A percentile compares a stretch with the other conserved stretches of the same genome.
Evolutionary conservation across 2,888 invertebrate genomes (phyloP).

Genomic region (Parelbella ahira): DNA sequence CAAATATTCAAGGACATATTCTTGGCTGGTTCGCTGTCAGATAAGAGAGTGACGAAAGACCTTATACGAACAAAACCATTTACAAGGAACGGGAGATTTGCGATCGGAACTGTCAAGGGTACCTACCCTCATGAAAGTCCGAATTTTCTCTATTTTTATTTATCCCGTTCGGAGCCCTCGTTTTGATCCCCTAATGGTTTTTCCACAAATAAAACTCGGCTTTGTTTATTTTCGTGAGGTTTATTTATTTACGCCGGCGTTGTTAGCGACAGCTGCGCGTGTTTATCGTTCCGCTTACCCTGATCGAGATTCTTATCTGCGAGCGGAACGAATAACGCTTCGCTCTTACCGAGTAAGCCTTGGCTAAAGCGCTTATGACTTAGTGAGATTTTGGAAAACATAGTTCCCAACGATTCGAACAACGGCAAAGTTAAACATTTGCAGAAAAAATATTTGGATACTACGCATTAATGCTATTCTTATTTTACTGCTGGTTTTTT

Average conservation of each 20-base stretch:
- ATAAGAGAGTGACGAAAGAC: constrained; percentile 1
- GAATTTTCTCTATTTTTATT: constrained; percentile 48
- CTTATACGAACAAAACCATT: constrained; percentile 1
- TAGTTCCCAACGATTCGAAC: no score
- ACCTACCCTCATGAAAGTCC: constrained; percentile 36
- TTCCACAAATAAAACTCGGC: constrained; percentile 65
- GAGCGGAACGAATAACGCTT: constrained; percentile 1
- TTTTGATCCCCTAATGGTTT: constrained; percentile 65
- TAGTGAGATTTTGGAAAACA: not conserved
- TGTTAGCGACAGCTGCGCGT: constrained; percentile 62
- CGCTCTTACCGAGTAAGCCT: not conserved
- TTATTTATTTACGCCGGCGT: constrained; percentile 59
- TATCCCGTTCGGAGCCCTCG: constrained; percentile 50
- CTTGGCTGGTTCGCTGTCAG: not conserved
- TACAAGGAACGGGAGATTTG: no score
- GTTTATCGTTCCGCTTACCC: constrained; percentile 63
- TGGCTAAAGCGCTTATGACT: no score
- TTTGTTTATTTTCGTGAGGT: constrained; percentile 61
- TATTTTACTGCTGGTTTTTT: no score
- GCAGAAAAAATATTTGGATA: no score
- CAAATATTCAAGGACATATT: constrained; percentile 6
- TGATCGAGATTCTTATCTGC: constrained; percentile 28
- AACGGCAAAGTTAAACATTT: no score
- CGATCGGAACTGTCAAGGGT: no score
- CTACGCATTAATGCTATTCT: no score